Evolutionary conservation across 2,888 invertebrate species (phyloP).

Genomic region (Drosophila kokeensis): DNA sequence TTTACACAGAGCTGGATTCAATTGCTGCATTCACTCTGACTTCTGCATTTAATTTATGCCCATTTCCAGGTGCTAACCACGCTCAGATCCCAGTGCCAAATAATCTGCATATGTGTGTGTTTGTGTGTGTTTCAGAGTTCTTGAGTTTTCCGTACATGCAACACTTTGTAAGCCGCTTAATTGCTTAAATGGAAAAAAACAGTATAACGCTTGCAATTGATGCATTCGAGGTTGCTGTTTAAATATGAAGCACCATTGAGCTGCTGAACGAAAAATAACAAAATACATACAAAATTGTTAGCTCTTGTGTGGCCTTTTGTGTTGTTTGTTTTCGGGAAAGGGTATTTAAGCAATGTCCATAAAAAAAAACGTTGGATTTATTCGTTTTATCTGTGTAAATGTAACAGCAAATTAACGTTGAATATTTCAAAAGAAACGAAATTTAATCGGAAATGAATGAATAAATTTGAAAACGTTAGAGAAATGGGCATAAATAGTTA

Average conservation of each 20-base stretch:
- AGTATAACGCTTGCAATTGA: slow-evolving; percentile 54
- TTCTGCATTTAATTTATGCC: slow-evolving; percentile 34
- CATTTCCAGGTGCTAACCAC: slow-evolving; percentile 11
- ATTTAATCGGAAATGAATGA: background rate
- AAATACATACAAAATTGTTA: slow-evolving; percentile 6
- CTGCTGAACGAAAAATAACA: slow-evolving; percentile 22
- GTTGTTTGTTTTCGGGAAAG: background rate
- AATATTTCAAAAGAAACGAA: background rate
- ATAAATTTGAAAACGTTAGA: background rate
- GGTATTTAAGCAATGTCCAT: background rate
- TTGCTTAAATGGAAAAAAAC: slow-evolving; percentile 64
- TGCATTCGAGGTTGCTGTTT: background rate
- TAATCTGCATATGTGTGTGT: background rate
- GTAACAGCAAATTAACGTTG: background rate
- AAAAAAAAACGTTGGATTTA: background rate
- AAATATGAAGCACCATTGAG: background rate
- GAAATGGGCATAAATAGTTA: background rate
- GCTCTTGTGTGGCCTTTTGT: background rate
- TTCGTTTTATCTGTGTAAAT: background rate
- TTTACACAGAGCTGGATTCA: slow-evolving; percentile 11
- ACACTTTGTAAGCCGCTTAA: slow-evolving; percentile 62
- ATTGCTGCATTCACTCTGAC: slow-evolving; percentile 43
- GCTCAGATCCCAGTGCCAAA: slow-evolving; percentile 1
- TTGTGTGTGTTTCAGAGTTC: background rate
- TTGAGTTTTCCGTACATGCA: slow-evolving; percentile 22